Base-by-base conservation (phyloP, 35 echinoderm and acorn worm genomes). In the Ophioderma brevispina region DNA sequence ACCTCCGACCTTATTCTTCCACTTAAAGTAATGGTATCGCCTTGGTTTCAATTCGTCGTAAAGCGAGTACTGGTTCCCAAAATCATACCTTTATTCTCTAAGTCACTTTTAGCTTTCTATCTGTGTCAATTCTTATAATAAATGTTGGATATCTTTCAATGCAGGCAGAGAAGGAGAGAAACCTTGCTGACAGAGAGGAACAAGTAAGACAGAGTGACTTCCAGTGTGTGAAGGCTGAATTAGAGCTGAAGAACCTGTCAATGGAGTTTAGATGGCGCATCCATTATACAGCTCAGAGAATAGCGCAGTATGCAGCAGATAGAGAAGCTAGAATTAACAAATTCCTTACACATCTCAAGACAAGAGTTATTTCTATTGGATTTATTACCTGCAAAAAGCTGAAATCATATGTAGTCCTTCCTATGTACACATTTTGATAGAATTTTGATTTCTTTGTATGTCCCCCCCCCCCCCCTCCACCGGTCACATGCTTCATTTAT, bases 301-400 rank as follows among this genome's bases (percentile, higher is more conserved):
- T 96, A 32, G 32, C 76, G 80, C 46, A 96, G 33, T 96, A 96
- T 52, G 64, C 87, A 31, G 40, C 31, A 43, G 91, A 96, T 49
- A 92, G 94, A n/a, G 80, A 96, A 39, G 75, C 87, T 18, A 87
- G 94, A 70, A 90, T 96, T 31, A 88, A 77, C 0, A 86, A 78
- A 17, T 96, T 96, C 81, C 40, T 96, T 46, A 87, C 39, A 21
- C 34, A 36, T 23, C 81, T 91, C 25, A 37, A 91, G 1, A 25
- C 28, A 18, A 91, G 75, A 38, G 32, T 2, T 52, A 39, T 85
- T 78, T 78, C 34, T 87, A 33, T 6, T 37, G 0, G 50, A 76
- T 87, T 78, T 87, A 42, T 46, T 46, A 46, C 41, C 41, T 8
- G 41, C 41, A 8, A 17, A 46, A 46, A 46, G 41, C 41, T 46